Evolutionary conservation across 2,888 invertebrate genomes (phyloP).

Genomic region (Scaptomyza tumidula): DNA sequence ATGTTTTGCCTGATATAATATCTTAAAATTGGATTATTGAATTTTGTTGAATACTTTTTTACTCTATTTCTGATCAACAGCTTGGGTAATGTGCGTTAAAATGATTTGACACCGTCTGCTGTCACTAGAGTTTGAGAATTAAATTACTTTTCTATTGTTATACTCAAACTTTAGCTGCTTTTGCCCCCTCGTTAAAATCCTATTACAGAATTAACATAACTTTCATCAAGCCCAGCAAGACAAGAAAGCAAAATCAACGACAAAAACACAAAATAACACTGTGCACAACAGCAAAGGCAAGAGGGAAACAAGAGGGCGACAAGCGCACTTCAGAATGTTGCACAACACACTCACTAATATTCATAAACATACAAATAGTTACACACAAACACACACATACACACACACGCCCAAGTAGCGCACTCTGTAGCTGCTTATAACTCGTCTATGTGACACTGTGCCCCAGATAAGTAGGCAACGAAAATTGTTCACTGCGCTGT

Average conservation of each 20-base stretch:
- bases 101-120: background rate
- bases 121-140: background rate
- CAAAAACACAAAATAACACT: slow-evolving; percentile 38
- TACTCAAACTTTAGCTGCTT: slow-evolving; percentile 1
- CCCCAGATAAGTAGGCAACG: slow-evolving; percentile 77
- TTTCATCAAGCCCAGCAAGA: slow-evolving; percentile 36
- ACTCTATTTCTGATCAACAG: too few species aligned
- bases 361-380: slow-evolving; percentile 20
- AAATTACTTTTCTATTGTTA: background rate
- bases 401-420: slow-evolving; percentile 34
- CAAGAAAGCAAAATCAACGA: slow-evolving; percentile 43
- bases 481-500: slow-evolving; percentile 35
- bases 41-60: too few species aligned
- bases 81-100: background rate
- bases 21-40: too few species aligned
- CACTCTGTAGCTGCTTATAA: slow-evolving; percentile 64
- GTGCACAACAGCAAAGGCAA: slow-evolving; percentile 29
- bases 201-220: slow-evolving; percentile 52
- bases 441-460: slow-evolving; percentile 58
- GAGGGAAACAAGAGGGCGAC: slow-evolving; percentile 44
- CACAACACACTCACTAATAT: slow-evolving; percentile 53
- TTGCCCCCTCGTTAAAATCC: slow-evolving; percentile 18
- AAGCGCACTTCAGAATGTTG: slow-evolving; percentile 62
- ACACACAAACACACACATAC: slow-evolving; percentile 6
- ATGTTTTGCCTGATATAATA: too few species aligned